Evolutionary conservation across 64 coral and sea anemone genomes (phyloP), one percentile per base, ranked within the genome.

Genomic region (Pocillopora damicornis): DNA sequence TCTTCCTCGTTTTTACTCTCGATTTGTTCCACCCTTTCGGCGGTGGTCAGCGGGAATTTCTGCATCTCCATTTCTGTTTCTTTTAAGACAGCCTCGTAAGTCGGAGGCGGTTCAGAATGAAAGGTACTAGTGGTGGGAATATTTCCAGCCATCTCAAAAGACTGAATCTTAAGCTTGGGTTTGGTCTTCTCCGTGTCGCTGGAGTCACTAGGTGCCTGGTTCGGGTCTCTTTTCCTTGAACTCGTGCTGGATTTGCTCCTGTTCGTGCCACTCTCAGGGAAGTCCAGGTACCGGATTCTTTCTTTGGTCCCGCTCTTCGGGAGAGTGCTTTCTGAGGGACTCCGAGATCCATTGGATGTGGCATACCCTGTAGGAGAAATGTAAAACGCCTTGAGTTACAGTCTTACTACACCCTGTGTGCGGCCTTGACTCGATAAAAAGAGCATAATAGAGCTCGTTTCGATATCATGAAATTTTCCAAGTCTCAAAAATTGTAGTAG

Each of bases 131-230:
- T 88, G 12, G 88, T 80, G 42, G 74, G 79, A 12, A 84, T 71
- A 76, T 93, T 92, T 2, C 94, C 88, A 15, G 88, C 69, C 94
- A 93, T 90, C 69, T 96, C 91, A 67, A 96, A 96, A 72, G 94
- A 96, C 37, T 96, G 91, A 13, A 96, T 96, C 72, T 92, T 92
- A 0, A 92, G 83, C 34, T 92, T 92, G 35, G 90, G 90, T 87
- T 77, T 92, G 25, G 83, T 79, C 59, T 87, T 92, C 37, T 87
- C 84, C 4, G 78, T 92, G 51, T 87, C 74, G 65, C 74, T 59
- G 11, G 83, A 79, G 5, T 87, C 90, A 34, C 80, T 79, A 5
- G 90, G 83, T 61, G 83, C 79, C 22, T 79, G 37, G 45, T 92
- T 92, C 0, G 83, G 83, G 22, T 87, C 83, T 59, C 80, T 87